Evolutionary conservation across 64 coral and sea anemone genomes (phyloP).

Genomic region (Montipora capricornis): DNA sequence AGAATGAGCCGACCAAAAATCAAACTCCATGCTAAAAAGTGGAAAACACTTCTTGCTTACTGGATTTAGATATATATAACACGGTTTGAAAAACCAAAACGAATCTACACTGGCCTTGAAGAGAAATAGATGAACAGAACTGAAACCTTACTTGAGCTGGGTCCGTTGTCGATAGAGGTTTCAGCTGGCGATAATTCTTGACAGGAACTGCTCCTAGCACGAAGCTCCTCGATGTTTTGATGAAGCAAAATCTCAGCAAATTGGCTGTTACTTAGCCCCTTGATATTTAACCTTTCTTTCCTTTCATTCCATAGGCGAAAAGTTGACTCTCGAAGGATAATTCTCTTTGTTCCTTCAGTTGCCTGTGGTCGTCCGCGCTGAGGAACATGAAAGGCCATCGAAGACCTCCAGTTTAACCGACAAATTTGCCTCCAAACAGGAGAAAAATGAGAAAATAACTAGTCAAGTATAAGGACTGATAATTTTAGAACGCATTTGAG

Average conservation of each 20-base stretch:
- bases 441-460: not conserved
- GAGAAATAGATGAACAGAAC: not conserved
- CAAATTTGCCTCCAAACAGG: slow-evolving; percentile 3
- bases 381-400: slow-evolving; percentile 24
- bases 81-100: slow-evolving; percentile 1
- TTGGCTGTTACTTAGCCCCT: slow-evolving; percentile 19
- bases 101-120: not conserved
- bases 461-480: not conserved
- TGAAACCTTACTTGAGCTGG: slow-evolving; percentile 6
- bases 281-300: slow-evolving; percentile 23
- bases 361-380: slow-evolving; percentile 10
- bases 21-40: not conserved
- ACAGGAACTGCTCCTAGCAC: not conserved
- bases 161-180: not conserved
- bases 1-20: not conserved
- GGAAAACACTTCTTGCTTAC: not conserved
- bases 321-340: slow-evolving; percentile 19
- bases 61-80: slow-evolving; percentile 6
- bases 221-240: slow-evolving; percentile 7
- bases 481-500: not conserved
- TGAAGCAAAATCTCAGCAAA: slow-evolving; percentile 23
- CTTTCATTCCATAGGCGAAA: not conserved
- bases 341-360: slow-evolving; percentile 1
- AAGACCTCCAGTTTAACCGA: not conserved
- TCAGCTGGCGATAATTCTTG: not conserved